Evolutionary conservation across 92 coral and sea anemone species (phyloP).

Genomic region (Epizoanthus ramosus): DNA sequence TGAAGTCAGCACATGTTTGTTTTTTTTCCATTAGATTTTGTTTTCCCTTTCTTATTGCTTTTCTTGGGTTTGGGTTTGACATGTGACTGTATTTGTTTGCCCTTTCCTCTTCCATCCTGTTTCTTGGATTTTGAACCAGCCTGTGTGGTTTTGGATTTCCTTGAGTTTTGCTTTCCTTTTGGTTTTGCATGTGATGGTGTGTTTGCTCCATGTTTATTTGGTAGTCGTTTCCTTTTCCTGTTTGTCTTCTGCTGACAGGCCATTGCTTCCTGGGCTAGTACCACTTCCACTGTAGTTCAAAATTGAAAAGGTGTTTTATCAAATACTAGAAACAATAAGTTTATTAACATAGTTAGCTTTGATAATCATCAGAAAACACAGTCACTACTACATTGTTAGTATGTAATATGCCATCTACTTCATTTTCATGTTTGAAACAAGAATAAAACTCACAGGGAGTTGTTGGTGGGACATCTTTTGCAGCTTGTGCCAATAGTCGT

Average conservation of each 20-base stretch:
- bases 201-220: slow-evolving; percentile 16
- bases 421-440: slow-evolving; percentile 2
- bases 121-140: slow-evolving; percentile 20
- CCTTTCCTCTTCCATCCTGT: slow-evolving; percentile 3
- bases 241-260: slow-evolving; percentile 32
- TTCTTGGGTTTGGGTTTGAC: slow-evolving; percentile 37
- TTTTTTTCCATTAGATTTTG: slow-evolving; percentile 7
- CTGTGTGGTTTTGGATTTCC: slow-evolving; percentile 24
- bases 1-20: not conserved
- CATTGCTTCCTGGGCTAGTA: slow-evolving; percentile 29
- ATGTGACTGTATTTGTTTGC: slow-evolving; percentile 24
- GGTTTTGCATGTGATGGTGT: slow-evolving; percentile 11
- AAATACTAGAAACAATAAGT: slow-evolving; percentile 4
- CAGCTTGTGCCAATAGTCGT: not conserved
- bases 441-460: slow-evolving; percentile 21
- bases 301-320: slow-evolving; percentile 30
- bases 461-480: slow-evolving; percentile 37
- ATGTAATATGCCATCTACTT: not conserved
- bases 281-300: slow-evolving; percentile 32
- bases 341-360: not conserved
- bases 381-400: slow-evolving; percentile 18
- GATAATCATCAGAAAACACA: not conserved
- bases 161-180: slow-evolving; percentile 27
- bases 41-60: slow-evolving; percentile 24
- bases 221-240: slow-evolving; percentile 27